Conservation (phyloP, 2,888 invertebrate species). For the Embidobia sp. region DNA sequence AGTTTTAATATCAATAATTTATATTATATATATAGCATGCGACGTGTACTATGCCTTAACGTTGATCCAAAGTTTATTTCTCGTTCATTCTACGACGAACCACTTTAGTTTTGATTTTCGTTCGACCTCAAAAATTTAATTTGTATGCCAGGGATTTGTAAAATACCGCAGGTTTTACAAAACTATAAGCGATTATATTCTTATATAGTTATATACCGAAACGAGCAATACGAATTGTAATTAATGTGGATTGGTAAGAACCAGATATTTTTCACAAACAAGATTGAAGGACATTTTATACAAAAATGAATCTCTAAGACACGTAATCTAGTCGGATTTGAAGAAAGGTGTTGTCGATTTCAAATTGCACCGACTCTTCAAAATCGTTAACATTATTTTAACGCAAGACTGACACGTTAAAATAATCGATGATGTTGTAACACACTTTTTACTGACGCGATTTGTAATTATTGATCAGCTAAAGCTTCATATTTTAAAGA, state of each 20-base stretch:
- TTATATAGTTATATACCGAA: constrained; percentile 4
- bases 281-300: constrained; percentile 12
- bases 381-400: constrained; percentile 27
- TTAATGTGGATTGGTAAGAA: constrained; percentile 21
- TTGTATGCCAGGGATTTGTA: constrained; percentile 3
- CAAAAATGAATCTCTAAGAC: constrained; percentile 32
- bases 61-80: constrained; percentile 2
- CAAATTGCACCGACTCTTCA: constrained; percentile 30
- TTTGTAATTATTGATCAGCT: too few species aligned
- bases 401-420: constrained; percentile 22
- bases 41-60: constrained; percentile 6
- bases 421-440: too few species aligned
- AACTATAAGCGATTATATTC: constrained; percentile 21
- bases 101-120: background rate
- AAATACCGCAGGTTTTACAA: background rate
- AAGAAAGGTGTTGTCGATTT: constrained; percentile 39
- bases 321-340: constrained; percentile 60
- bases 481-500: too few species aligned
- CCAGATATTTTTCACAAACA: constrained; percentile 29
- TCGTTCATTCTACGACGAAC: background rate
- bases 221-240: constrained; percentile 1
- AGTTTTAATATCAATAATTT: too few species aligned
- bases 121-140: background rate
- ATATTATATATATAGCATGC: background rate
- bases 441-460: too few species aligned